Evolutionary conservation across 1,140 invertebrate species (phyloP).

Genomic region (Heterodera schachtii): DNA sequence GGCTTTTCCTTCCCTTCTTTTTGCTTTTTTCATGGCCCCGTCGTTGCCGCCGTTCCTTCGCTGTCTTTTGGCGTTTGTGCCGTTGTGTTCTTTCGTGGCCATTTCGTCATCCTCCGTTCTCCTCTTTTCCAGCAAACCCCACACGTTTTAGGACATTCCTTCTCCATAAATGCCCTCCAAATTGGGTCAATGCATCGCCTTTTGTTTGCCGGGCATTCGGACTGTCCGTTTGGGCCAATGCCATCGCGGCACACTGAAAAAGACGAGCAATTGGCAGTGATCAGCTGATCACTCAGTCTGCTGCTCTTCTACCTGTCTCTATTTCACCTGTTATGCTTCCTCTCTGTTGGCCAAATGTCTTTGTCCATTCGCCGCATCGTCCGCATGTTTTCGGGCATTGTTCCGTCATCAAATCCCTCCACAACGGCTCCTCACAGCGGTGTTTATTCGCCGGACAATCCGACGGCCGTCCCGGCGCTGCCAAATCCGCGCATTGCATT

Average conservation of each 20-base stretch:
- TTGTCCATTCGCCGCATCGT: slow-evolving; percentile 4
- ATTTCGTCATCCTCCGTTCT: neutral
- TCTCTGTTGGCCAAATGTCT: neutral
- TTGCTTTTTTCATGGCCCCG: neutral
- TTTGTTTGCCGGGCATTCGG: slow-evolving; percentile 14
- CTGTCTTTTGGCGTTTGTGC: too few species aligned
- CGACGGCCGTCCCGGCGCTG: slow-evolving; percentile 5
- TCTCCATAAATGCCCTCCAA: slow-evolving; percentile 27
- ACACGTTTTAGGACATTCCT: slow-evolving; percentile 21
- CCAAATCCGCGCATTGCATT: slow-evolving; percentile 14
- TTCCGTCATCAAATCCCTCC: slow-evolving; percentile 24
- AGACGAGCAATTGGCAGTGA: neutral
- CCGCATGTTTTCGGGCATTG: slow-evolving; percentile 27
- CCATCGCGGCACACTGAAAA: slow-evolving; percentile 18
- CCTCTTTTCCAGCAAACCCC: neutral
- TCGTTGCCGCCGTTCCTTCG: neutral
- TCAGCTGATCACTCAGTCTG: neutral
- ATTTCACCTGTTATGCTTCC: neutral
- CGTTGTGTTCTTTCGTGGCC: neutral
- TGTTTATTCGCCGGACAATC: slow-evolving; percentile 28
- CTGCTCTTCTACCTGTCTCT: neutral
- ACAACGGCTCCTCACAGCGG: slow-evolving; percentile 22
- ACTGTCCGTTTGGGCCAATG: slow-evolving; percentile 11
- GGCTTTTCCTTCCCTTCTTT: neutral
- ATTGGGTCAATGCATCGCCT: slow-evolving; percentile 13